Evolutionary conservation across 1,140 invertebrate genomes (phyloP).

Genomic region (Hyposmocoma kahamanoa): DNA sequence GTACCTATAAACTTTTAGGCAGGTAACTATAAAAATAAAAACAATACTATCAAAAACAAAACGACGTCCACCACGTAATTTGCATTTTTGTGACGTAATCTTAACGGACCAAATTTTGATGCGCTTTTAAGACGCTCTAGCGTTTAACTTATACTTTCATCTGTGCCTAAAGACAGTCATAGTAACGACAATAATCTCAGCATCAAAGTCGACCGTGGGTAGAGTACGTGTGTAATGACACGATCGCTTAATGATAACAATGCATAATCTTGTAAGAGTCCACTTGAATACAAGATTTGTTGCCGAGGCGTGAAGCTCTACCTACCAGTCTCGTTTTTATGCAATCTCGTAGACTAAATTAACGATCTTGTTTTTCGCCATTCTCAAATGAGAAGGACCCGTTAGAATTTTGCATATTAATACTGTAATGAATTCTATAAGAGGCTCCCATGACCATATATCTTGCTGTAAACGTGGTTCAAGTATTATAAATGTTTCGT

Average conservation of each 20-base stretch:
- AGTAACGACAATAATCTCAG: slow-evolving; percentile 44
- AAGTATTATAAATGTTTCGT: neutral
- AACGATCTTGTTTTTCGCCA: neutral
- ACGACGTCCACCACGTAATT: too few species aligned
- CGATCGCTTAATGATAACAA: slow-evolving; percentile 47
- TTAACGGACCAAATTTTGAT: neutral
- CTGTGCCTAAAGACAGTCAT: neutral
- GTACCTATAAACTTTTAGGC: too few species aligned
- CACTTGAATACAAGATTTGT: too few species aligned
- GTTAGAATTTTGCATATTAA: neutral
- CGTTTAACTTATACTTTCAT: neutral
- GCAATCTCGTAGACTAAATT: neutral
- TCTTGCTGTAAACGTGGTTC: neutral
- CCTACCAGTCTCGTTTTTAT: too few species aligned
- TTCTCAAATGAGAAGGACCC: neutral
- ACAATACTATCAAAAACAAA: too few species aligned
- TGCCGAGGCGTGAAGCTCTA: too few species aligned
- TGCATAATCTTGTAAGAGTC: slow-evolving; percentile 54
- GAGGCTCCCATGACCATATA: neutral
- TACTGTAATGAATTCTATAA: neutral
- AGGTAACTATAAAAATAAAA: too few species aligned
- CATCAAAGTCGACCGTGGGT: slow-evolving; percentile 40
- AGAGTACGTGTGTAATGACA: slow-evolving; percentile 50
- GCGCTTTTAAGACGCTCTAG: neutral
- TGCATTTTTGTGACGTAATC: neutral